phyloP scores from a whole-genome alignment of 2,113 vertebrate species.

The Ramphastos sulfuratus region DNA sequence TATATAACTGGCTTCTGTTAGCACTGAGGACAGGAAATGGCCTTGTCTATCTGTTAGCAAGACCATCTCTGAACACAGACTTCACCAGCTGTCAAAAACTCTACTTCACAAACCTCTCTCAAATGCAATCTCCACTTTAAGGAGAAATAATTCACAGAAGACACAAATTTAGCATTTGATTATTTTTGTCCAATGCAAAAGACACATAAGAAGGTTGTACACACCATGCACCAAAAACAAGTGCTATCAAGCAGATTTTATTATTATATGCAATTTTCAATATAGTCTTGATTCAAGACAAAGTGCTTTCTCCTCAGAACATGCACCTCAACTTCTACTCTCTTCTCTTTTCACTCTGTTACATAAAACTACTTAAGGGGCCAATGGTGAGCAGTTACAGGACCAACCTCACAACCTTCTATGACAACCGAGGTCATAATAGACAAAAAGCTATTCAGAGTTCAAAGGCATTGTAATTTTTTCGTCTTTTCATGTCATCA shows the following conservation, averaged over 20 bases:
- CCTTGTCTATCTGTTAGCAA: not conserved
- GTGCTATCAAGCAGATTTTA: not conserved
- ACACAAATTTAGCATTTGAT: not conserved
- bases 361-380: not conserved
- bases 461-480: not conserved
- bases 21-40: not conserved
- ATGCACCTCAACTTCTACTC: not conserved
- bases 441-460: not conserved
- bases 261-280: not conserved
- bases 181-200: not conserved
- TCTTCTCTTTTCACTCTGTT: not conserved
- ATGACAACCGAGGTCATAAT: not conserved
- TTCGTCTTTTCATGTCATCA: constrained; percentile 19
- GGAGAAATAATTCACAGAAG: not conserved
- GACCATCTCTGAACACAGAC: not conserved
- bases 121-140: not conserved
- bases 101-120: not conserved
- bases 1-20: not conserved
- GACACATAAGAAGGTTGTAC: not conserved
- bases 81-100: not conserved
- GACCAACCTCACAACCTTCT: not conserved
- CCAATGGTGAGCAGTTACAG: not conserved
- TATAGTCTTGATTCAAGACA: not conserved
- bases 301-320: not conserved
- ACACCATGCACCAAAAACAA: not conserved